Base-by-base conservation (phyloP, 2,888 invertebrate genomes). In the Yponomeuta sedellus region DNA sequence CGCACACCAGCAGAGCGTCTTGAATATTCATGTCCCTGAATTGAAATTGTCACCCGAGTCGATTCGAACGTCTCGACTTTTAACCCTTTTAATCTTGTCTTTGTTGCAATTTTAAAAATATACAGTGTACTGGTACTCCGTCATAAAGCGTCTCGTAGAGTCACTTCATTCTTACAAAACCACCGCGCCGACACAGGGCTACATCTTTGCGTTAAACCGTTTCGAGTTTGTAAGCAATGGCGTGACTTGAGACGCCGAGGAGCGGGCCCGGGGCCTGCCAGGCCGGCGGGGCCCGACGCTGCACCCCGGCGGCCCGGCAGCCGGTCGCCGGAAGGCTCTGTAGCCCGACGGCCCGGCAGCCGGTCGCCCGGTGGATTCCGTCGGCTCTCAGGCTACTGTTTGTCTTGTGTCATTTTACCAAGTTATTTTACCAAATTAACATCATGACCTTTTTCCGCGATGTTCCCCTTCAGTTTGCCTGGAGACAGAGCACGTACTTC, bases 401-500 rank as follows among this genome's bases (percentile, higher is more conserved):
- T 77, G 71, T 67, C 68, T 73, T 72, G 69, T 76, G 73, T 75
- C 75, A 78, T 74, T 75, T 75, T 73, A 70, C 72, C 68, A 69
- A 74, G 70, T 75, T 76, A 72, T 74, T 75, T 75, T 73, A 70
- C 72, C 69, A 69, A 74, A 71, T 75, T 76, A 73, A 62, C 16
- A 62, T 86, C 79, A 78, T 81, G 79, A 78, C 85, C 74, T 85
- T 81, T 86, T 84, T 77, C 82, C 80, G 80, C 81, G 80, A 82
- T 78, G 80, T 82, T 80, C 83, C 81, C 52, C 79, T 75, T 81
- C 86, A 96, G 96, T 96, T 94, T 94, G 96, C 96, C 94, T 97
- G 97, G 97, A 96, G 96, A 94, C 95, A 96, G 95, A 97, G 97
- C 95, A 94, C 96, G 93, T 95, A 97, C 96, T 97, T 97, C 97